These are phyloP conservation scores for Platycheirus rosarum DNA, from an alignment of 2,888 invertebrate species.

Conservation along the genomic window DNA sequence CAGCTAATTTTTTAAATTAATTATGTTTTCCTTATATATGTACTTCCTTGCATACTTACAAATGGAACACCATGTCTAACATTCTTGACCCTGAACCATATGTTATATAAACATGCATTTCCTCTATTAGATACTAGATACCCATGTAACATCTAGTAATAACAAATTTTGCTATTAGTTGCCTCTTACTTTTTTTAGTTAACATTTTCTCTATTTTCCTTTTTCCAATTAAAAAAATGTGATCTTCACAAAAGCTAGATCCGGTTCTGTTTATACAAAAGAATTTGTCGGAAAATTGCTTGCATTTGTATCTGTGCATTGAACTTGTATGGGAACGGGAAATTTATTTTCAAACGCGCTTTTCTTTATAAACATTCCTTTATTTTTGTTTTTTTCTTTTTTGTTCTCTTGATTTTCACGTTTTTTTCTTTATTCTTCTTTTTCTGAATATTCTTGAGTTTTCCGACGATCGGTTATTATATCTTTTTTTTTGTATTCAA, in stretches of 20 bases:
- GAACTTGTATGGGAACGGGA: constrained; percentile 59
- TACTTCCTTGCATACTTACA: no score
- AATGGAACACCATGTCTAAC: background rate
- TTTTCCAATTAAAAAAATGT: constrained; percentile 32
- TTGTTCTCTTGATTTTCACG: background rate
- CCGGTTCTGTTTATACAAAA: constrained; percentile 25
- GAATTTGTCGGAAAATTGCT: constrained; percentile 25
- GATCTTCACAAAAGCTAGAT: constrained; percentile 31
- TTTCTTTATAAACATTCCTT: constrained; percentile 21
- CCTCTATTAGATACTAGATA: constrained; percentile 12
- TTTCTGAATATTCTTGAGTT: background rate
- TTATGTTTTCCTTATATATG: no score
- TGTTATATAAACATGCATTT: constrained; percentile 24
- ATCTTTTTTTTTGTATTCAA: constrained; percentile 9
- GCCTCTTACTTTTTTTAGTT: background rate
- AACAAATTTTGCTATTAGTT: background rate
- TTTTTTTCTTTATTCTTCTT: constrained; percentile 13
- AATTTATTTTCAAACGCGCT: constrained; percentile 54
- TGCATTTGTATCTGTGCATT: constrained; percentile 64
- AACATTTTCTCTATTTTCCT: background rate
- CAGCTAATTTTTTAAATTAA: no score
- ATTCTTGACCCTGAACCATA: constrained; percentile 32
- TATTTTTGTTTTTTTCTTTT: background rate
- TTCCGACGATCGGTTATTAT: constrained; percentile 34
- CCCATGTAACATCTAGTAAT: background rate